Conservation (phyloP, 2,797 vertebrate genomes). For the Coccyzus lansbergi region DNA sequence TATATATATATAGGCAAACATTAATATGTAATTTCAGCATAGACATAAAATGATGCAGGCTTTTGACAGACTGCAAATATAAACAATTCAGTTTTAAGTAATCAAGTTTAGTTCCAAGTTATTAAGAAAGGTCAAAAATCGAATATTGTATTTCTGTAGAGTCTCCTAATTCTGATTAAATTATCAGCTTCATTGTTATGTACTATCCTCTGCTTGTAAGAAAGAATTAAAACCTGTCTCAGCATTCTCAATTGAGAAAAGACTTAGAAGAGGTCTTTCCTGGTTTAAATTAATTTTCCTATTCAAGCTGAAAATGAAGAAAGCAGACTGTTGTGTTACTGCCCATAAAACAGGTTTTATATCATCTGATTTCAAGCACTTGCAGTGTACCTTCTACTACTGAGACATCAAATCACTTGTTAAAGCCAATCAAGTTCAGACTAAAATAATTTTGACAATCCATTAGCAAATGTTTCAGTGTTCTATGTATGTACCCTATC, state of each 20-base stretch:
- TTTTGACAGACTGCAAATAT: neutral
- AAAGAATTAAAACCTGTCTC: neutral
- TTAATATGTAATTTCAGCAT: neutral
- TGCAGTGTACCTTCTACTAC: neutral
- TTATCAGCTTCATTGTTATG: neutral
- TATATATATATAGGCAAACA: too few species aligned
- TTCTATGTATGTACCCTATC: neutral
- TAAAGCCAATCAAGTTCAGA: neutral
- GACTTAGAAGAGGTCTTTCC: neutral
- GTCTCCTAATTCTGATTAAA: neutral
- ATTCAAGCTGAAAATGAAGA: neutral
- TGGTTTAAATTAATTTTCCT: neutral
- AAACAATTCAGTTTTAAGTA: neutral
- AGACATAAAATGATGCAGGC: neutral
- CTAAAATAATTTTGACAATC: neutral
- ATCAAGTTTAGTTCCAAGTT: neutral
- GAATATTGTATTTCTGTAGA: neutral
- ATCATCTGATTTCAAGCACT: neutral
- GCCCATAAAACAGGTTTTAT: neutral
- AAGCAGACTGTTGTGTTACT: neutral
- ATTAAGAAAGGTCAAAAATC: neutral
- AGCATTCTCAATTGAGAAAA: neutral
- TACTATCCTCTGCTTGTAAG: neutral
- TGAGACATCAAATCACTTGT: neutral
- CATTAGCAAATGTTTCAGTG: neutral